These are phyloP conservation scores for Macrotus californicus DNA, from an alignment of 2,113 vertebrate species.

Conservation along the genomic window DNA sequence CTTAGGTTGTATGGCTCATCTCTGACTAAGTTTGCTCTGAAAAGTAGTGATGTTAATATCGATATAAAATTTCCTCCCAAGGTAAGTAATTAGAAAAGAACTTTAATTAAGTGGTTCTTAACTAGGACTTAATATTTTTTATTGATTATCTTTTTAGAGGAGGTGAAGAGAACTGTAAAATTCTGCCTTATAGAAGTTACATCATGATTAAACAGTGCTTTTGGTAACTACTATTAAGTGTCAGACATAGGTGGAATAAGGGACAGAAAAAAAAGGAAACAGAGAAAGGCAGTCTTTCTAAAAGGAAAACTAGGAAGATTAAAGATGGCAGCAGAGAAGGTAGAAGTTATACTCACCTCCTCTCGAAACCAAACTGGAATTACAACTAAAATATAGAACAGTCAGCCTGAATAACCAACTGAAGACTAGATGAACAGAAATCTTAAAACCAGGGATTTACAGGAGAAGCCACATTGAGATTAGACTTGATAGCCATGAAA, in stretches of 20 bases:
- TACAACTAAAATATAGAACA: background rate
- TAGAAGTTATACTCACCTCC: background rate
- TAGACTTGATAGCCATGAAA: slow-evolving; percentile 51
- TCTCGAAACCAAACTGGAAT: background rate
- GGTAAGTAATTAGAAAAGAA: slow-evolving; percentile 80
- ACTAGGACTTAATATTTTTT: slow-evolving; percentile 34
- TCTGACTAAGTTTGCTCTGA: slow-evolving; percentile 95
- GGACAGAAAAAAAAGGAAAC: background rate
- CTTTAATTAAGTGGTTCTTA: background rate
- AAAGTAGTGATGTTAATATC: slow-evolving; percentile 95
- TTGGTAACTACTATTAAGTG: background rate
- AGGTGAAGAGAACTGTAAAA: background rate
- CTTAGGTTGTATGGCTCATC: slow-evolving; percentile 96
- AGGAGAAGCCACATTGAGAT: background rate
- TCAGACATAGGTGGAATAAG: background rate
- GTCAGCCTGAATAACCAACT: background rate
- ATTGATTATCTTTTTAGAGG: slow-evolving; percentile 25
- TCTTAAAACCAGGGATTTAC: background rate
- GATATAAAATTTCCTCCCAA: slow-evolving; percentile 92
- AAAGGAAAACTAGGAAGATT: background rate
- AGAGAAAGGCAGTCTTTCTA: background rate
- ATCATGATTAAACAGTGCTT: slow-evolving; percentile 16
- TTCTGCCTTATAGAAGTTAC: background rate
- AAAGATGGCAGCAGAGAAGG: background rate
- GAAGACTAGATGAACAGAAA: background rate